Base-by-base conservation (phyloP, 2,113 vertebrate species). In the Azemiops feae region DNA sequence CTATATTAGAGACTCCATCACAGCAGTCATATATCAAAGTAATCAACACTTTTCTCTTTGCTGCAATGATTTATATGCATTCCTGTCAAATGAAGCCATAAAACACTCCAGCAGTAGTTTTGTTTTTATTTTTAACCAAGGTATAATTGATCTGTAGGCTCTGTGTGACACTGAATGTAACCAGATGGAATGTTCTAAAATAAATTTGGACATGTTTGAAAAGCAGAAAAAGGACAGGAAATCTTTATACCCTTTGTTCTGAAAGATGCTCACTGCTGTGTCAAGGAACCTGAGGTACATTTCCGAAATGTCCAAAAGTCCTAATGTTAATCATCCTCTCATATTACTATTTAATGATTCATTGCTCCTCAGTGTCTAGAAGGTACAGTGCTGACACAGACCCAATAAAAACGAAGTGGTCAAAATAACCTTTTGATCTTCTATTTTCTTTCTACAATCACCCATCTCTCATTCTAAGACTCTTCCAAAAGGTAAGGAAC, bases 401-500 rank as follows among this genome's bases (percentile, higher is more conserved):
- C 74, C 92, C 92, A 54, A 86, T 89, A 22, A 0, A 11, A 94
- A 85, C 0, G 7, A 45, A 12, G 20, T 5, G 69, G 3, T 47
- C 85, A 89, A 91, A 91, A 74, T 3, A 91, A 91, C 52, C 87
- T 91, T 87, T 0, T 0, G 0, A 30, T 95, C 93, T 25, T 85
- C 88, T 81, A 39, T 8, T 50, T 93, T 90, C 39, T 50, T 86
- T 57, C 57, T 81, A 39, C 34, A 45, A 93, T 93, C 43, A 89
- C 27, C 39, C 55, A 52, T 18, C 14, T 43, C 85, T 89, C 89
- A 88, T 54, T 69, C 92, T 1, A 60, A 20, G 90, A 93, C 2
- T 2, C 4, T 92, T 93, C 81, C 88, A 91, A 88, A 64, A 91
- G 14, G 92, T 14, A 3, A 45, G 88, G 95, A 96, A 95, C 95